Conservation (phyloP, 2,113 vertebrate species). For the Planiliza haematocheilus region DNA sequence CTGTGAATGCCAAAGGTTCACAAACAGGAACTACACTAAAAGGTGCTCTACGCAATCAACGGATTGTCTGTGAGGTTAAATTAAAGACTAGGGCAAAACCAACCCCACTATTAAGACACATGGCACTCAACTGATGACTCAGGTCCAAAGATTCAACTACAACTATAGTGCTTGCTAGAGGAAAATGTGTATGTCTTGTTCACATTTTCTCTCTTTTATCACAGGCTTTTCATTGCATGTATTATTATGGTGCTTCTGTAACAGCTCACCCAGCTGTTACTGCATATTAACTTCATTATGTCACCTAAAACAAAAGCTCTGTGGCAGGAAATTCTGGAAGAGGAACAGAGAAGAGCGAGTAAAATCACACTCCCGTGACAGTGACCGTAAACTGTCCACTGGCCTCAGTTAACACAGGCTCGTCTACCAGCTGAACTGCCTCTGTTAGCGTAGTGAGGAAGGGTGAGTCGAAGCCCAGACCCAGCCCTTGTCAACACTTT, state of each 20-base stretch:
- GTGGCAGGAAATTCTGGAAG: constrained; percentile 28
- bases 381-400: constrained; percentile 53
- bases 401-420: constrained; percentile 54
- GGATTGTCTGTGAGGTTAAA: neutral
- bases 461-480: constrained; percentile 37
- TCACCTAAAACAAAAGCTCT: constrained; percentile 15
- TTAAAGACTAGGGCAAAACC: constrained; percentile 14
- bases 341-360: constrained; percentile 28
- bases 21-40: constrained; percentile 16
- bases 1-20: constrained; percentile 2
- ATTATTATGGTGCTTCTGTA: neutral
- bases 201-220: neutral
- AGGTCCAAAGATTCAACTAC: constrained; percentile 10
- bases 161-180: neutral
- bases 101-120: constrained; percentile 9
- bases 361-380: constrained; percentile 61
- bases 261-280: neutral
- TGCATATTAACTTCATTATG: constrained; percentile 1
- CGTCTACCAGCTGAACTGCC: constrained; percentile 33
- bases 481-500: constrained; percentile 58
- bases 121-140: neutral
- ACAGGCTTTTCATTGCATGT: neutral
- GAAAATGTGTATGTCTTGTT: neutral
- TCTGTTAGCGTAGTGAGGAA: constrained; percentile 19
- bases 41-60: constrained; percentile 1